phyloP scores from a whole-genome alignment of 2,888 invertebrate genomes.

The Apotomis turbidana region DNA sequence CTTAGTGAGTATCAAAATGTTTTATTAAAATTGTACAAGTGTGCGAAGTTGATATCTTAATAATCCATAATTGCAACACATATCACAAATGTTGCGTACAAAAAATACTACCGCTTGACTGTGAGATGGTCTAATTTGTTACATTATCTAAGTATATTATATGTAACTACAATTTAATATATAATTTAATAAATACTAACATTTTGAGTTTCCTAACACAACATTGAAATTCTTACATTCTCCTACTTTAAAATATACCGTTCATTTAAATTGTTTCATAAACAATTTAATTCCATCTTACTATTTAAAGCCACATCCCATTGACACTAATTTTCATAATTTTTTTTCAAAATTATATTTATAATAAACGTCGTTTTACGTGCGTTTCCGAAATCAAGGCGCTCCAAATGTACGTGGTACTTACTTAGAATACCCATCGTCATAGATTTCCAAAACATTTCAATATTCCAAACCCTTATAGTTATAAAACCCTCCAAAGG shows the following conservation, averaged over 20 bases:
- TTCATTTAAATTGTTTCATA: slow-evolving; percentile 19
- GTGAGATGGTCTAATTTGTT: not conserved
- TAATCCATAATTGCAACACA: not conserved
- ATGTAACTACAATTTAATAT: not conserved
- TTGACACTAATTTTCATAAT: slow-evolving; percentile 51
- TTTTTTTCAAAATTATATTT: slow-evolving; percentile 17
- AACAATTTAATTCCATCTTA: slow-evolving; percentile 6
- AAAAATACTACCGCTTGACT: not conserved
- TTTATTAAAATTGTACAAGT: not conserved
- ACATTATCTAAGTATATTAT: not conserved
- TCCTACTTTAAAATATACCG: slow-evolving; percentile 7
- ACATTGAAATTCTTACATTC: slow-evolving; percentile 9
- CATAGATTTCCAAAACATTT: slow-evolving; percentile 5
- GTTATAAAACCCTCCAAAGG: slow-evolving; percentile 43
- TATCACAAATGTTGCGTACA: not conserved
- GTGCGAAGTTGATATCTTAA: not conserved
- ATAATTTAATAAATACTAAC: not conserved
- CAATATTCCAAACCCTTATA: slow-evolving; percentile 23
- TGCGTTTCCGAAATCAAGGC: not conserved
- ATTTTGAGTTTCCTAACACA: slow-evolving; percentile 22
- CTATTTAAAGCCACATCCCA: slow-evolving; percentile 55
- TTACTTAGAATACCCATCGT: not conserved
- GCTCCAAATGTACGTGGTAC: not conserved
- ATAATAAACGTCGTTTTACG: slow-evolving; percentile 1
- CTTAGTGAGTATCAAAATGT: not conserved